Evolutionary conservation across 2,888 invertebrate species (phyloP).

Genomic region (Pollenia labialis): DNA sequence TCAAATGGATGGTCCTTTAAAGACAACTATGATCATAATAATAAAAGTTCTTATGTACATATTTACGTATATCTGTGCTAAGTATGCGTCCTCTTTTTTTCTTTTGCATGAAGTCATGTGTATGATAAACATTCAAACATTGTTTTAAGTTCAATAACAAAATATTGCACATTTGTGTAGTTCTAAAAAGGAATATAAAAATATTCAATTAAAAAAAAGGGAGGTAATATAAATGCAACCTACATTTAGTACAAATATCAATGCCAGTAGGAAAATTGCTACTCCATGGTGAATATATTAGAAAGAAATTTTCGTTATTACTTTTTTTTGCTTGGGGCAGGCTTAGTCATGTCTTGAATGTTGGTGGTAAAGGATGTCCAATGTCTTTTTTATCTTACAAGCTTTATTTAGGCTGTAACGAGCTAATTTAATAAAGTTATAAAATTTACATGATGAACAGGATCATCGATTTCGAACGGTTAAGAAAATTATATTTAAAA

Average conservation of each 20-base stretch:
- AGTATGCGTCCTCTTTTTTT: background rate
- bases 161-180: slow-evolving; percentile 2
- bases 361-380: no score
- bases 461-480: no score
- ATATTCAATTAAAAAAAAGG: background rate
- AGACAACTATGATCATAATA: slow-evolving; percentile 64
- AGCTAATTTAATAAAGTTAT: no score
- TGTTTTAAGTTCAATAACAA: slow-evolving; percentile 55
- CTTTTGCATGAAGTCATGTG: slow-evolving; percentile 13
- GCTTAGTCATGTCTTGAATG: no score
- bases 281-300: background rate
- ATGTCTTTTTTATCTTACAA: no score
- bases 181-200: background rate
- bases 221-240: background rate
- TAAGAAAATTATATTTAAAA: no score
- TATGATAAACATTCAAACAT: slow-evolving; percentile 13
- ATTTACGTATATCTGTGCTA: background rate
- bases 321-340: no score
- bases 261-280: background rate
- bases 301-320: no score
- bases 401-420: no score
- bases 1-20: slow-evolving; percentile 55
- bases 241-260: background rate
- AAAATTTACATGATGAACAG: no score
- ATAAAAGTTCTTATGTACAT: background rate